Percentiles rank a stretch among this genome's conserved stretches.
These are phyloP conservation scores for Drosophila hamatofila DNA, from an alignment of 2,888 invertebrate species.

Conservation along the genomic window DNA sequence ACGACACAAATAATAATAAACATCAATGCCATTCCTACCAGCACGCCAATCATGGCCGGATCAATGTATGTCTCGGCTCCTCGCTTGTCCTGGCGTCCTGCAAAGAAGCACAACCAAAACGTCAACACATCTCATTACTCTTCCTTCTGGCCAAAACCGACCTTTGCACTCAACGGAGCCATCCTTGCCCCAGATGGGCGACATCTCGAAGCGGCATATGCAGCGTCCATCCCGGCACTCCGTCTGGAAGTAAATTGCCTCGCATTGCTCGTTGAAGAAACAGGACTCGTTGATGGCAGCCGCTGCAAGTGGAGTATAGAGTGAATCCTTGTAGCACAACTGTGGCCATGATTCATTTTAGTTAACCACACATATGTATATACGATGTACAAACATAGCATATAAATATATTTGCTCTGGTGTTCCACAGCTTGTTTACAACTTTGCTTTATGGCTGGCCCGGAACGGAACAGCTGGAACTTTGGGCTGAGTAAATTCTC, in stretches of 20 bases:
- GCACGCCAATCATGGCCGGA: conserved; percentile 95
- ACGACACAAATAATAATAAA: conserved; percentile 97
- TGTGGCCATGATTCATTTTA: conserved; percentile 41
- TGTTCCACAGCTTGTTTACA: conserved; percentile 43
- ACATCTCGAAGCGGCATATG: conserved; percentile 92
- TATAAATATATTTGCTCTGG: conserved; percentile 13
- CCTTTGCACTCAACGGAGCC: conserved; percentile 91
- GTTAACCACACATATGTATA: background rate
- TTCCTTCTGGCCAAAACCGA: conserved; percentile 77
- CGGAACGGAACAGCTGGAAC: conserved; percentile 8
- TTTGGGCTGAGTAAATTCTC: conserved; percentile 23
- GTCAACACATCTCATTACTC: conserved; percentile 31
- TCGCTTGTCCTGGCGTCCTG: conserved; percentile 87
- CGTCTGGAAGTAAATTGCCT: conserved; percentile 90
- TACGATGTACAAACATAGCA: conserved; percentile 6
- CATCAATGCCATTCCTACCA: conserved; percentile 96
- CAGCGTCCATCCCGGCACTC: conserved; percentile 93
- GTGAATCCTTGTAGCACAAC: conserved; percentile 11
- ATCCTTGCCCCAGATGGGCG: conserved; percentile 89
- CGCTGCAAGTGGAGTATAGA: conserved; percentile 86
- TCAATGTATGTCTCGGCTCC: conserved; percentile 90
- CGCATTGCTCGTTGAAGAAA: conserved; percentile 94
- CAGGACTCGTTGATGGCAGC: conserved; percentile 93
- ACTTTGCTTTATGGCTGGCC: conserved; percentile 35
- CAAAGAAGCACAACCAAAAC: conserved; percentile 50